phyloP scores from a whole-genome alignment of 2,888 invertebrate species.

The Drosophila sordidula region DNA sequence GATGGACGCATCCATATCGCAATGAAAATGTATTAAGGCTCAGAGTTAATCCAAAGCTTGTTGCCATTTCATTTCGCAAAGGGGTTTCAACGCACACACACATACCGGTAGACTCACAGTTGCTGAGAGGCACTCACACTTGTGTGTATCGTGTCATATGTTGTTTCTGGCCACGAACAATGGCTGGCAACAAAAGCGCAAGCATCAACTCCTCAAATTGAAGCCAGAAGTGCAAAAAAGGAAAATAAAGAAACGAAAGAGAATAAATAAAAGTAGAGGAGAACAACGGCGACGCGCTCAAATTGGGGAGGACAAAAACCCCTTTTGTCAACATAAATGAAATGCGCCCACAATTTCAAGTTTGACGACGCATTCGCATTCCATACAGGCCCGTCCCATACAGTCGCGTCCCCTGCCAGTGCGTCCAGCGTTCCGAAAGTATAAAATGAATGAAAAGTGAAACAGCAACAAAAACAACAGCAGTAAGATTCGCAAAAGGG shows the following conservation, averaged over 20 bases:
- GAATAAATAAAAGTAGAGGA: slow-evolving; percentile 21
- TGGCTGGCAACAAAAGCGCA: slow-evolving; percentile 68
- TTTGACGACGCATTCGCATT: slow-evolving; percentile 57
- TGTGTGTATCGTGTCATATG: slow-evolving; percentile 58
- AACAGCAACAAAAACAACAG: slow-evolving; percentile 36
- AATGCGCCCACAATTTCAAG: slow-evolving; percentile 78
- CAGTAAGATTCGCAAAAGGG: slow-evolving; percentile 21
- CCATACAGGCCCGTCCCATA: slow-evolving; percentile 9
- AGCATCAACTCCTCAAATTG: slow-evolving; percentile 70
- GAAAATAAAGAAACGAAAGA: slow-evolving; percentile 25
- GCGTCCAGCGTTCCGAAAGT: slow-evolving; percentile 47
- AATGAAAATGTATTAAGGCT: slow-evolving; percentile 64
- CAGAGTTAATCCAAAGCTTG: slow-evolving; percentile 62
- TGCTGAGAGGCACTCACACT: slow-evolving; percentile 3
- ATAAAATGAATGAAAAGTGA: slow-evolving; percentile 74
- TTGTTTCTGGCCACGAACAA: slow-evolving; percentile 57
- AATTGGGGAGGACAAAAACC: slow-evolving; percentile 64
- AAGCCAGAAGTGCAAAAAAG: slow-evolving; percentile 43
- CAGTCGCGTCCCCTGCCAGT: slow-evolving; percentile 17
- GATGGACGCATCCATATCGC: slow-evolving; percentile 21
- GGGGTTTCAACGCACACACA: slow-evolving; percentile 7
- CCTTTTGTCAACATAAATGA: slow-evolving; percentile 78
- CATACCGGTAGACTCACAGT: slow-evolving; percentile 1
- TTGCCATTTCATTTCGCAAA: slow-evolving; percentile 66
- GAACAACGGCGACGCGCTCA: slow-evolving; percentile 37